These are phyloP conservation scores for Hesperia comma DNA, from an alignment of 2,888 invertebrate genomes.

Conservation along the genomic window DNA sequence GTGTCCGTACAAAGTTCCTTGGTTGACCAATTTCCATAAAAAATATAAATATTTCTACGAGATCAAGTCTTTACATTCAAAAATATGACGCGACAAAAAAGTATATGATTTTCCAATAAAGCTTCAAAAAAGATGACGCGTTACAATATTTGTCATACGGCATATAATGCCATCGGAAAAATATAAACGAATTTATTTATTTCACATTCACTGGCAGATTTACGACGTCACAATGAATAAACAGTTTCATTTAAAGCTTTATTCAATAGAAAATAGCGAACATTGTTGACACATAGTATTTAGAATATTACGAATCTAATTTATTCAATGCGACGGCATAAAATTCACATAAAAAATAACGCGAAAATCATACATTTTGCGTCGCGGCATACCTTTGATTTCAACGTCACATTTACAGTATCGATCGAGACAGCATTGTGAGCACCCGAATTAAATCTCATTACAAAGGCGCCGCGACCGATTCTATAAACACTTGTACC, in stretches of 20 bases:
- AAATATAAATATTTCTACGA: slow-evolving; percentile 11
- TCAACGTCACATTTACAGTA: neutral
- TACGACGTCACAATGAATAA: slow-evolving; percentile 15
- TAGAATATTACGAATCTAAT: neutral
- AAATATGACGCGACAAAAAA: slow-evolving; percentile 7
- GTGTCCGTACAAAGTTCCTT: slow-evolving; percentile 4
- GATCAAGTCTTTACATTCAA: slow-evolving; percentile 1
- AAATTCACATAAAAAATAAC: neutral
- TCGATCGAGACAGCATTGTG: neutral
- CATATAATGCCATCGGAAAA: neutral
- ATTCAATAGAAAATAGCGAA: slow-evolving; percentile 31
- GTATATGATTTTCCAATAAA: neutral
- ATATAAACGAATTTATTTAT: neutral
- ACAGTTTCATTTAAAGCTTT: neutral
- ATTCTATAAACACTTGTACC: neutral
- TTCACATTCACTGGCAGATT: neutral
- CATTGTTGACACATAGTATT: neutral
- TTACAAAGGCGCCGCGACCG: neutral
- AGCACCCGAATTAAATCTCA: slow-evolving; percentile 7
- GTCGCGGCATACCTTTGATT: slow-evolving; percentile 6
- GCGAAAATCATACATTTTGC: neutral
- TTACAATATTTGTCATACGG: neutral
- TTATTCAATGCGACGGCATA: slow-evolving; percentile 15
- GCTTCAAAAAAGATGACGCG: neutral
- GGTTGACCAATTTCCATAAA: slow-evolving; percentile 22